Evolutionary conservation across 1,140 invertebrate genomes (phyloP), one percentile per base, ranked within the genome.

Genomic region (Camponotus pennsylvanicus): DNA sequence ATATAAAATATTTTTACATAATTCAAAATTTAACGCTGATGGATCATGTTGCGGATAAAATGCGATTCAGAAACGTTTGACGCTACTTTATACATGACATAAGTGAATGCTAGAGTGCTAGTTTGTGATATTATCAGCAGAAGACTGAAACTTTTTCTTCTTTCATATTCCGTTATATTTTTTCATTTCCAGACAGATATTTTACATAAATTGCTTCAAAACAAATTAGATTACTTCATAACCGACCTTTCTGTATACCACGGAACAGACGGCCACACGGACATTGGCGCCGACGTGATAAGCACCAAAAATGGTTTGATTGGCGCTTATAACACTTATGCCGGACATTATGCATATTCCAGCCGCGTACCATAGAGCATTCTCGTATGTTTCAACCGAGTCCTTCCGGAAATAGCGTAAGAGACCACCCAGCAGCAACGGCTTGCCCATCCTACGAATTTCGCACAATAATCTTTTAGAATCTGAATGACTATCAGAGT

Each of bases 231-330:
- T 27, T 27, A 1, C 27, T 27, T 27, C 27, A 27, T 27, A 15
- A 83, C 78, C 90, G 90, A 96, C 96, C 93, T 97, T 97, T 89
- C 97, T 94, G 90, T 97, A 97, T 49, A 97, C 95, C n/a, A 97
- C 90, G 3, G 97, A 97, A 79, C 97, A 97, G 6, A 96, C 94
- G 0, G 97, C 96, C 2, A 96, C 95, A 71, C 96, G 94, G 13
- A 96, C 95, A 92, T 95, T 95, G 93, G 96, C 96, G 2, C 96
- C 96, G 61, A 96, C 94, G 88, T 96, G 96, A 79, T 96, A 96
- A 9, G 96, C 95, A 18, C 94, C 93, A 79, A 97, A 95, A 86
- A 96, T 95, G 32, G 96, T 95, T 76, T 97, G 97, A 93, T 97
- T 97, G n/a, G 96, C 95, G 0, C 95, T 92, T 2, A 97, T 83